Evolutionary conservation across 2,888 invertebrate genomes (phyloP), one percentile per base, ranked within the genome.

Genomic region (Drosophila austrosaltans): DNA sequence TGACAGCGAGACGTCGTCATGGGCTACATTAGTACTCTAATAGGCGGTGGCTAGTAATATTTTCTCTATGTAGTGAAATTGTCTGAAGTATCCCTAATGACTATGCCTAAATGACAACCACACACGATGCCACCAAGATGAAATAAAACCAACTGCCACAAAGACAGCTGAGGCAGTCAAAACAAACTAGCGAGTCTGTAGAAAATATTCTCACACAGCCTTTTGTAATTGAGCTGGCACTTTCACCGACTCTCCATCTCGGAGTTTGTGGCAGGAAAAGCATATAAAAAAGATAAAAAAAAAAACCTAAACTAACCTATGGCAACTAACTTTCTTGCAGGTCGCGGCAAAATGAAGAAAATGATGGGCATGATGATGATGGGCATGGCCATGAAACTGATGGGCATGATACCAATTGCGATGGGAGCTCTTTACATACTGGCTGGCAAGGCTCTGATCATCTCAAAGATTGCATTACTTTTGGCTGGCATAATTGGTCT

Each of bases 341-440:
- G 96, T 82, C 95, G 96, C 76, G 96, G 96, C 2, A 96, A 96
- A 92, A 96, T 96, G 96, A 97, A 97, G 94, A 96, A 96, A 87
- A 97, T 97, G 96, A 96, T 97, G 96, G 95, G 96, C 40, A 96
- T 96, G 94, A 96, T 97, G 96, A 96, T 96, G 95, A 96, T 96
- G 96, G 96, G 96, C 5, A 94, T 95, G 77, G 95, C 95, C 3
- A 96, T 96, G 94, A 97, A 97, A 92, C 95, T 97, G 95, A 95
- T 96, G 22, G 96, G 96, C 2, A 93, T 97, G 94, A 94, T 97
- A 30, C 97, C 97, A 0, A 90, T 97, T 2, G 96, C 96, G 6
- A 96, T 97, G 83, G 96, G 96, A 44, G 95, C 95, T 10, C 93
- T 97, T 7, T 97, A 97, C 93, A 92, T 97, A 30, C 90, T 97